Evolutionary conservation across 1,140 invertebrate genomes (phyloP).

Genomic region (Mylabris phalerata): DNA sequence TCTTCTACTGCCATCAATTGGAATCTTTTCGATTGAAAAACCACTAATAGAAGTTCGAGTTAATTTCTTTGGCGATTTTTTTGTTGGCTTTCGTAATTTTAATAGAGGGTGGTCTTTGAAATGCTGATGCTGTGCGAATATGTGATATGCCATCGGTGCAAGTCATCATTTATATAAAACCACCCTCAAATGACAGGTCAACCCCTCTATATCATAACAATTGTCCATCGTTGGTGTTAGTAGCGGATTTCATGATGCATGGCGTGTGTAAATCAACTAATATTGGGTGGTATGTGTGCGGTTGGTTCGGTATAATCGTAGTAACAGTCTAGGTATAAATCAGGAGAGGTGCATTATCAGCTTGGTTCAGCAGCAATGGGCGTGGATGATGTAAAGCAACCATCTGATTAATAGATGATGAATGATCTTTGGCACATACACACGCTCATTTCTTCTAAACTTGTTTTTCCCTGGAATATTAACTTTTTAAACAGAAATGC

Average conservation of each 20-base stretch:
- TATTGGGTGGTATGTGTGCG: conserved; percentile 2
- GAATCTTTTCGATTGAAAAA: too few species aligned
- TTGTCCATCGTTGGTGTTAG: not conserved
- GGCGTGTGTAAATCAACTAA: conserved; percentile 22
- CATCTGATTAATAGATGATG: conserved; percentile 29
- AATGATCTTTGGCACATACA: conserved; percentile 11
- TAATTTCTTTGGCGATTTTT: too few species aligned
- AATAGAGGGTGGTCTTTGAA: too few species aligned
- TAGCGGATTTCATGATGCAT: conserved; percentile 7
- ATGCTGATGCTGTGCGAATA: not conserved
- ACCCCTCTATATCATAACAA: too few species aligned
- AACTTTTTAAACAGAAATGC: too few species aligned
- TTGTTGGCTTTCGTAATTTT: too few species aligned
- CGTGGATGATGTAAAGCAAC: conserved; percentile 22
- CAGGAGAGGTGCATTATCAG: conserved; percentile 26
- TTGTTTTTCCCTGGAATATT: too few species aligned
- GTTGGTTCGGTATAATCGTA: conserved; percentile 18
- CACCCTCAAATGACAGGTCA: too few species aligned
- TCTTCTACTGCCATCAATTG: too few species aligned
- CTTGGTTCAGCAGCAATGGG: conserved; percentile 21
- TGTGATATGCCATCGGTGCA: conserved; percentile 4
- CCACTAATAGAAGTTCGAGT: too few species aligned
- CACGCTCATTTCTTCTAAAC: too few species aligned
- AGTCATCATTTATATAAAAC: conserved; percentile 7
- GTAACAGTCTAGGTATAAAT: too few species aligned